Evolutionary conservation across 2,797 vertebrate species (phyloP).

Genomic region (Neosalanx taihuensis): DNA sequence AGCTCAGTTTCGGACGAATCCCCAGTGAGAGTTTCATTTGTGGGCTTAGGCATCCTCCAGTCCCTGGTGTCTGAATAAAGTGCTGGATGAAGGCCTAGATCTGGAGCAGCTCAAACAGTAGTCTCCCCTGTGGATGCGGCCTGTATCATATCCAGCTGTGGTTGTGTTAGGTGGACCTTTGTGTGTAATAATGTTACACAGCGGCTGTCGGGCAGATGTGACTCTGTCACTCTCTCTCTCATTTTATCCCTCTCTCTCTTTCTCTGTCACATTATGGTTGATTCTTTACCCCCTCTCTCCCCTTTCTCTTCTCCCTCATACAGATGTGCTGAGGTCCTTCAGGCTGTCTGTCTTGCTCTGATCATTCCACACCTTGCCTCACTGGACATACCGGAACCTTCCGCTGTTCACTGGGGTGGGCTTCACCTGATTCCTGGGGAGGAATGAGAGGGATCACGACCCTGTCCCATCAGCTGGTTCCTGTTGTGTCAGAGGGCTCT

Average conservation of each 20-base stretch:
- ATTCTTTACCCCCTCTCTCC: neutral
- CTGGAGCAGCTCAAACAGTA: conserved; percentile 62
- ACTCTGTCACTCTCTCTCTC: conserved; percentile 12
- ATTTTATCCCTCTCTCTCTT: conserved; percentile 8
- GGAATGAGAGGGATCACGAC: conserved; percentile 72
- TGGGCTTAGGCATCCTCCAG: neutral
- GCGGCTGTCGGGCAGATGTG: conserved; percentile 76
- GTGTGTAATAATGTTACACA: conserved; percentile 69
- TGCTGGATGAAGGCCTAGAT: conserved; percentile 27
- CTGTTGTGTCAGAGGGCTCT: conserved; percentile 70
- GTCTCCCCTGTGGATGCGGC: conserved; percentile 63
- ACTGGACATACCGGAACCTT: conserved; percentile 67
- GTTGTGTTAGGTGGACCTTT: conserved; percentile 52
- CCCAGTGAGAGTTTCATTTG: conserved; percentile 3
- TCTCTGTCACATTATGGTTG: neutral
- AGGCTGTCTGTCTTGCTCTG: conserved; percentile 31
- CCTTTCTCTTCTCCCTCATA: conserved; percentile 12
- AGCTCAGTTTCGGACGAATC: conserved; percentile 47
- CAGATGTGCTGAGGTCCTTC: conserved; percentile 43
- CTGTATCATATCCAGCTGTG: conserved; percentile 70
- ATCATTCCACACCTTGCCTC: conserved; percentile 71
- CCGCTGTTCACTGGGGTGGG: conserved; percentile 63
- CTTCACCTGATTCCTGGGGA: conserved; percentile 68
- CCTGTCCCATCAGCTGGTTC: conserved; percentile 67
- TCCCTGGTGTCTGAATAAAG: conserved; percentile 12